Conservation (phyloP, 1,140 invertebrate genomes). For the Lethocerus indicus region DNA sequence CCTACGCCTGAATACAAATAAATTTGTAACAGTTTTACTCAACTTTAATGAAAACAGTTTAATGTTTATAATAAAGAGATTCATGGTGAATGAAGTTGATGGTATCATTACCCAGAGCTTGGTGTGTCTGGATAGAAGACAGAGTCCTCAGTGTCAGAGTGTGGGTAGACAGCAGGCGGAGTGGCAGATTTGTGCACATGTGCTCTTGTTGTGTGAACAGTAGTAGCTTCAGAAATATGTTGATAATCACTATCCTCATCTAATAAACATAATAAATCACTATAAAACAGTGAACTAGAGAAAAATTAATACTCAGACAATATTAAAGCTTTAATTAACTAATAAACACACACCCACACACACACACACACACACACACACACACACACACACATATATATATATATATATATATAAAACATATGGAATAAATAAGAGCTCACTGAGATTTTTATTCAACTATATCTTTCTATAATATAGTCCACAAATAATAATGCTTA, state of each 20-base stretch:
- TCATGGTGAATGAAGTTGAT: neutral
- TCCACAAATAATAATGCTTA: no score
- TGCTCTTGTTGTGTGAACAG: constrained; percentile 13
- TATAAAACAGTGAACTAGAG: no score
- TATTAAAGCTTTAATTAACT: no score
- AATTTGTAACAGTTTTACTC: neutral
- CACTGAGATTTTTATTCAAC: no score
- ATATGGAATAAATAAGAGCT: no score
- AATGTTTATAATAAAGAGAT: neutral
- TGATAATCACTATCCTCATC: constrained; percentile 40
- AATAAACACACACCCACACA: no score
- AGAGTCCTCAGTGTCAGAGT: constrained; percentile 40
- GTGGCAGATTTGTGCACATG: constrained; percentile 13
- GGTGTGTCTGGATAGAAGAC: constrained; percentile 32
- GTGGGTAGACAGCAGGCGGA: constrained; percentile 32
- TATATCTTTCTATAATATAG: no score
- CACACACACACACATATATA: no score
- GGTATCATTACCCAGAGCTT: constrained; percentile 16
- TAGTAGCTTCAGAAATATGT: constrained; percentile 35
- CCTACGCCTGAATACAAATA: constrained; percentile 13
- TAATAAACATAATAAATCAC: no score
- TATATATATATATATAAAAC: no score
- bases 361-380: no score
- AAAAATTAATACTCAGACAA: no score
- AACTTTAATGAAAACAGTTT: neutral